These are phyloP conservation scores for Actenoides lindsayi DNA, from an alignment of 2,113 vertebrate genomes.

Conservation along the genomic window DNA sequence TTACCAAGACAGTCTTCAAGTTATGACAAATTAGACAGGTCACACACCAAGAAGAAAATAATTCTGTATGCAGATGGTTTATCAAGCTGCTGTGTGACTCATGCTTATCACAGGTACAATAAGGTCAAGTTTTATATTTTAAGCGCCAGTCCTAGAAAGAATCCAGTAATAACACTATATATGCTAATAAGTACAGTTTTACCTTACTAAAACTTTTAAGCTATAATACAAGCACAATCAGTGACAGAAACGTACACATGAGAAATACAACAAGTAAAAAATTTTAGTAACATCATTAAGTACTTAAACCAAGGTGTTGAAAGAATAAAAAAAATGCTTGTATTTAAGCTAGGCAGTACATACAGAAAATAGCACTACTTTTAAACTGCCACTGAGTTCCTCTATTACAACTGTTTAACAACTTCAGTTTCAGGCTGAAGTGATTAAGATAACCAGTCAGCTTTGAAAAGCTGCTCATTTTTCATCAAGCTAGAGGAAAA, in stretches of 20 bases:
- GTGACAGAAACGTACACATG: not conserved
- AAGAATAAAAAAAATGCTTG: not conserved
- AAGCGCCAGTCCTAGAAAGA: not conserved
- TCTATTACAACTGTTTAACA: not conserved
- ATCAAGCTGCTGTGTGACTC: not conserved
- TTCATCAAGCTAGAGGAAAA: not conserved
- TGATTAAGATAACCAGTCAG: slow-evolving; percentile 21
- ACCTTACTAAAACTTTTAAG: not conserved
- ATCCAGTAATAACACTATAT: not conserved
- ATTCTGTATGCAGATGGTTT: not conserved
- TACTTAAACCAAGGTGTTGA: not conserved
- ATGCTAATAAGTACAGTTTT: not conserved
- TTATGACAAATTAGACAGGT: not conserved
- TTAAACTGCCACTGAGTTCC: not conserved
- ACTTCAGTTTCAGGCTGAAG: not conserved
- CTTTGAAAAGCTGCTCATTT: not conserved
- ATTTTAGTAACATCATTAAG: not conserved
- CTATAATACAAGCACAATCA: not conserved
- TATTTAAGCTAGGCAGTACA: not conserved
- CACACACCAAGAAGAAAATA: not conserved
- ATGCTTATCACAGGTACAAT: not conserved
- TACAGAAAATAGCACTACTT: not conserved
- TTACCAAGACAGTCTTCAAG: not conserved
- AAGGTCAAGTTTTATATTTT: not conserved
- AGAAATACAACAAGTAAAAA: not conserved